Evolutionary conservation across 2,113 vertebrate genomes (phyloP).

Genomic region (Heptranchias perlo): DNA sequence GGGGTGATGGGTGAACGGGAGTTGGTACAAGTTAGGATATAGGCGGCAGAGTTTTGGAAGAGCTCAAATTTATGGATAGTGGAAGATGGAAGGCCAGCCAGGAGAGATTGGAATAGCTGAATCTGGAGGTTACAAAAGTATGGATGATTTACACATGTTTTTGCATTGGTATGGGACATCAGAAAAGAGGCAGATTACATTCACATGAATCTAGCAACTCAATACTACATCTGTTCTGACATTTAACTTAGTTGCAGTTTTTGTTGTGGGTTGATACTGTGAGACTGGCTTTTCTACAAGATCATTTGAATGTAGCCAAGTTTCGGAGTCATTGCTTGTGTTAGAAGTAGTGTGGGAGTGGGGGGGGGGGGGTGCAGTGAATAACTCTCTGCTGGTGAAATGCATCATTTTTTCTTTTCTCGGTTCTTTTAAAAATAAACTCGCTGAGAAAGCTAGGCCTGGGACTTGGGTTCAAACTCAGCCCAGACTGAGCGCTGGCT

Average conservation of each 20-base stretch:
- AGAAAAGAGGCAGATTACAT: not conserved
- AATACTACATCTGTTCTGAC: not conserved
- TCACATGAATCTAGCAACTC: not conserved
- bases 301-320: not conserved
- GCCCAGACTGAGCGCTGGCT: not conserved
- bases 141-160: not conserved
- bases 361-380: not conserved
- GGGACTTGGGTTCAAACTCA: not conserved
- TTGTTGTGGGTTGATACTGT: not conserved
- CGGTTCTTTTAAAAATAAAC: not conserved
- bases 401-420: not conserved
- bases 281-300: constrained; percentile 13
- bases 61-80: not conserved
- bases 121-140: not conserved
- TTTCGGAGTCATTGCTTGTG: not conserved
- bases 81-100: too few species aligned
- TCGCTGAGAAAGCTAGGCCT: too few species aligned
- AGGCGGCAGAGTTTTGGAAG: not conserved
- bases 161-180: not conserved
- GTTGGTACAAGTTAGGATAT: not conserved
- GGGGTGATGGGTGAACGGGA: too few species aligned
- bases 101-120: not conserved
- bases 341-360: too few species aligned
- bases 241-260: not conserved
- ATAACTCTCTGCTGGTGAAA: not conserved